Evolutionary conservation across 1,140 invertebrate genomes (phyloP), one percentile per base, ranked within the genome.

Genomic region (Goniozus legneri): DNA sequence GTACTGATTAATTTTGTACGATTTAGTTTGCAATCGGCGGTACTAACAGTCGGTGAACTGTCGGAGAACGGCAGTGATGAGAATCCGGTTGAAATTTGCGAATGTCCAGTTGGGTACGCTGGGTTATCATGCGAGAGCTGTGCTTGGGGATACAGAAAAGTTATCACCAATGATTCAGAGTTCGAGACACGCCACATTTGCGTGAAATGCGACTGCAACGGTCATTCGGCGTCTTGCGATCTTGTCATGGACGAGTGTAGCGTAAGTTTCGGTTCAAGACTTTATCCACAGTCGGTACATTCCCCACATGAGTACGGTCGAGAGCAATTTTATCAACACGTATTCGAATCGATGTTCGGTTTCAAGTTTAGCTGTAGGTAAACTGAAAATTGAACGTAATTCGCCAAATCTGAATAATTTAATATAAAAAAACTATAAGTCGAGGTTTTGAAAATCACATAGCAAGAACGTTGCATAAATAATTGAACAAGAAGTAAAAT

Each of bases 51-150:
- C 1, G 69, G 71, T 15, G 58, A 73, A 43, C 30, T 54, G 0
- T 22, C 52, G 21, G 40, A 54, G 2, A 50, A 57, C 18, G 67
- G 52, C 2, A 46, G 59, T n/a, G 54, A 36, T 18, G 45, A 63
- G 1, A 77, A 65, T 42, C 62, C 75, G 1, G 80, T 85, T 1
- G 86, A 89, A 64, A 69, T 75, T 13, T 88, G 86, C 60, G 60
- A 76, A 0, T 88, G 86, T 67, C 85, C 85, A 1, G 57, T 73
- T 1, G 83, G 83, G 30, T 84, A 85, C 64, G 75, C 77, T 1
- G 94, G 94, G 6, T 68, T 88, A 4, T 94, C 91, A 0, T 97
- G 94, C 73, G 85, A 92, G 69, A 70, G 75, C 2, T 97, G 94
- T 67, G 82, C 82, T 40, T 88, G 88, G 77, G 93, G 91, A 2